Conservation (phyloP, 2,113 vertebrate species). For the Nymphicus hollandicus region DNA sequence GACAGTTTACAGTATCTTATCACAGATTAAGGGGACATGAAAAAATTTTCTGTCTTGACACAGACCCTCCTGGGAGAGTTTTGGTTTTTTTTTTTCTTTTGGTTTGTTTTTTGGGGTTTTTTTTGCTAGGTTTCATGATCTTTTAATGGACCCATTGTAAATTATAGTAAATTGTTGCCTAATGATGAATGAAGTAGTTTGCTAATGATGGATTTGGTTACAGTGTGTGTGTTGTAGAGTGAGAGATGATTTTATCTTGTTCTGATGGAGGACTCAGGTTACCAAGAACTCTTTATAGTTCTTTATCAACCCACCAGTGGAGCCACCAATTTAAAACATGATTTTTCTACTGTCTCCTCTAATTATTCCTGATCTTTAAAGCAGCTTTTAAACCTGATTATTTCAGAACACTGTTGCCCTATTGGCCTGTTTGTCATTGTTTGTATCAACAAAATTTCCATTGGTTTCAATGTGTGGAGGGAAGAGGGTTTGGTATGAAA, state of each 20-base stretch:
- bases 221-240: slow-evolving; percentile 52
- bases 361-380: neutral
- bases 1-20: neutral
- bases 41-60: slow-evolving; percentile 23
- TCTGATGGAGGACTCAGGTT: slow-evolving; percentile 18
- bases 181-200: slow-evolving; percentile 57
- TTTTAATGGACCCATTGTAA: slow-evolving; percentile 47
- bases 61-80: slow-evolving; percentile 26
- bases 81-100: neutral
- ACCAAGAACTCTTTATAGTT: slow-evolving; percentile 1
- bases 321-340: neutral
- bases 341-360: neutral
- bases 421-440: neutral
- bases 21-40: neutral
- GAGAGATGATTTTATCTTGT: slow-evolving; percentile 61
- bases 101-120: neutral
- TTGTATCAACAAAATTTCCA: neutral
- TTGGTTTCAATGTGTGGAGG: neutral
- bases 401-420: neutral
- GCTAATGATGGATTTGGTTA: slow-evolving; percentile 66
- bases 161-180: slow-evolving; percentile 40
- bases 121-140: neutral
- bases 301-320: neutral
- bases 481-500: neutral
- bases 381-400: neutral